phyloP scores from a whole-genome alignment of 92 coral and sea anemone genomes.

The Chrysogorgia sp. region DNA sequence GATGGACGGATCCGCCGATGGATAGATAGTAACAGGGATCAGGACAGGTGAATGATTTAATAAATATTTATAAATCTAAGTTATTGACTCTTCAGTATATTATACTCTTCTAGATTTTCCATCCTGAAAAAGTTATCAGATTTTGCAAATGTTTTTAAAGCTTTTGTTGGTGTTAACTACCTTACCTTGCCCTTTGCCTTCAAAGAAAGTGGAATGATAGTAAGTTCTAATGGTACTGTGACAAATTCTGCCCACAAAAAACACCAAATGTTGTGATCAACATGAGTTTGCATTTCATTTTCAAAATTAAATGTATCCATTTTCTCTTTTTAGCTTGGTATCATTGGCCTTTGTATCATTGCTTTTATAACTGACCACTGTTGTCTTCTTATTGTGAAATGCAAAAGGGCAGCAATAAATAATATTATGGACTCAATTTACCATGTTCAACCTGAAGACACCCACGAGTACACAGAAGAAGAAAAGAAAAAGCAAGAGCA shows the following conservation, averaged over 20 bases:
- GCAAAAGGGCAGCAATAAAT: slow-evolving; percentile 88
- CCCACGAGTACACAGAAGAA: slow-evolving; percentile 67
- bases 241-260: no score
- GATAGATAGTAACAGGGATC: no score
- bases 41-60: no score
- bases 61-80: neutral
- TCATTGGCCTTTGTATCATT: slow-evolving; percentile 67
- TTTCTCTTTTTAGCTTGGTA: slow-evolving; percentile 74
- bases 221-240: no score
- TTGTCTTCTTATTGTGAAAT: slow-evolving; percentile 83
- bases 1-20: no score
- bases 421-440: slow-evolving; percentile 57
- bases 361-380: slow-evolving; percentile 92
- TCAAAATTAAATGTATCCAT: no score
- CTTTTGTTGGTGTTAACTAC: slow-evolving; percentile 93
- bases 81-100: no score
- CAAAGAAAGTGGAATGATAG: slow-evolving; percentile 95
- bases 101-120: slow-evolving; percentile 73
- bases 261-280: no score
- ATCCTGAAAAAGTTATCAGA: slow-evolving; percentile 76
- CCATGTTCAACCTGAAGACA: neutral
- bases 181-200: slow-evolving; percentile 93
- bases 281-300: no score
- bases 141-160: slow-evolving; percentile 96
- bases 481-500: slow-evolving; percentile 62